These are phyloP conservation scores for Glyptemys insculpta DNA, from an alignment of 2,797 vertebrate genomes.

Conservation along the genomic window DNA sequence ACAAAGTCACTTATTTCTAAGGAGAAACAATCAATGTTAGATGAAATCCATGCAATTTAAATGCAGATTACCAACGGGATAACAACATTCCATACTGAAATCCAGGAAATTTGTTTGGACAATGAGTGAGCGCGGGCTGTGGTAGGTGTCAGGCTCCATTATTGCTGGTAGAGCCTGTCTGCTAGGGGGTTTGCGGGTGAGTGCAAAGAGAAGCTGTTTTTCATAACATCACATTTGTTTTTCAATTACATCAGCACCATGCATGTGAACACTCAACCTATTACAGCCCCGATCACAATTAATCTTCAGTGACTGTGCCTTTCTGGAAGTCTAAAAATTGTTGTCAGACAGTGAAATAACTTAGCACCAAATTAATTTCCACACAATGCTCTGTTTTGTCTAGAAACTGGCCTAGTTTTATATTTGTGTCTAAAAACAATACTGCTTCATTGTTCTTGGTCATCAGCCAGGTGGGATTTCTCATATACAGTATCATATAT, in stretches of 20 bases:
- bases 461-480: conserved; percentile 78
- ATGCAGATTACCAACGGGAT: not conserved
- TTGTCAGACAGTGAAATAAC: conserved; percentile 73
- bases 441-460: conserved; percentile 79
- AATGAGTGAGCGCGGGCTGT: not conserved
- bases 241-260: conserved; percentile 51
- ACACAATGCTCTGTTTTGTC: conserved; percentile 77
- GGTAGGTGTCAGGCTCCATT: not conserved
- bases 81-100: conserved; percentile 43
- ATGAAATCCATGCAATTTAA: not conserved
- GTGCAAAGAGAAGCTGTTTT: conserved; percentile 31
- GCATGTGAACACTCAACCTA: conserved; percentile 31
- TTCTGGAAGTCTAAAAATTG: conserved; percentile 68
- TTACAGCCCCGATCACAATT: conserved; percentile 46
- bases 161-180: not conserved
- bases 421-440: conserved; percentile 76
- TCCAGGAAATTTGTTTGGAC: conserved; percentile 16
- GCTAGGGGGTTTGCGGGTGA: not conserved
- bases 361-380: conserved; percentile 79
- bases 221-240: conserved; percentile 19
- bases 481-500: conserved; percentile 53
- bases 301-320: conserved; percentile 53
- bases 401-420: conserved; percentile 73
- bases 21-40: conserved; percentile 3
- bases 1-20: conserved; percentile 4